Conservation (phyloP, 2,113 vertebrate species). For the Poeciliopsis turrubarensis region DNA sequence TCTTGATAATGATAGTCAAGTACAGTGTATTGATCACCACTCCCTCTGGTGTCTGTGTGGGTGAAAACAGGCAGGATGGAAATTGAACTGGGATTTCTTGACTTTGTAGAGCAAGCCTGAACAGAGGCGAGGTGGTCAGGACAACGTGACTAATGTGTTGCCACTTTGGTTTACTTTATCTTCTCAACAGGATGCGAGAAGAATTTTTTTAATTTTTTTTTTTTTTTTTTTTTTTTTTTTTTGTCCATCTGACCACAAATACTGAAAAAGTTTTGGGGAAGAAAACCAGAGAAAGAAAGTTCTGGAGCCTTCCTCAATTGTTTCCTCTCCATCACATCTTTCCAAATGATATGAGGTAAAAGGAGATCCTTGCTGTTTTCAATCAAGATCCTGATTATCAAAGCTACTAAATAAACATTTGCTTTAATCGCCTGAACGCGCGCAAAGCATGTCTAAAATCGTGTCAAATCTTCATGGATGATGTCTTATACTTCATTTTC, state of each 20-base stretch:
- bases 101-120: conserved; percentile 41
- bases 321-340: neutral
- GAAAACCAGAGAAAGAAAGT: neutral
- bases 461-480: too few relatives aligned
- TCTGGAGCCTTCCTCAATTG: neutral
- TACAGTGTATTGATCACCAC: conserved; percentile 75
- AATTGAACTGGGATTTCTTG: conserved; percentile 69
- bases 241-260: conserved; percentile 17
- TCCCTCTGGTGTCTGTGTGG: conserved; percentile 66
- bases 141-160: conserved; percentile 72
- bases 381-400: too few relatives aligned
- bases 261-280: neutral
- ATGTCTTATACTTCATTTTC: too few relatives aligned
- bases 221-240: conserved; percentile 13
- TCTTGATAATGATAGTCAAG: conserved; percentile 79
- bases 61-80: conserved; percentile 63
- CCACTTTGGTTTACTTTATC: conserved; percentile 52
- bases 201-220: too few relatives aligned
- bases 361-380: too few relatives aligned
- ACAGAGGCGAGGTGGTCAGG: conserved; percentile 40
- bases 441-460: too few relatives aligned
- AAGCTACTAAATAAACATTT: too few relatives aligned
- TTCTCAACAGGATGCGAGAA: conserved; percentile 45
- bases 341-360: too few relatives aligned
- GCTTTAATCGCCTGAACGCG: too few relatives aligned